Evolutionary conservation across 2,888 invertebrate genomes (phyloP), one percentile per base, ranked within the genome.

Genomic region (Orthosia incerta): DNA sequence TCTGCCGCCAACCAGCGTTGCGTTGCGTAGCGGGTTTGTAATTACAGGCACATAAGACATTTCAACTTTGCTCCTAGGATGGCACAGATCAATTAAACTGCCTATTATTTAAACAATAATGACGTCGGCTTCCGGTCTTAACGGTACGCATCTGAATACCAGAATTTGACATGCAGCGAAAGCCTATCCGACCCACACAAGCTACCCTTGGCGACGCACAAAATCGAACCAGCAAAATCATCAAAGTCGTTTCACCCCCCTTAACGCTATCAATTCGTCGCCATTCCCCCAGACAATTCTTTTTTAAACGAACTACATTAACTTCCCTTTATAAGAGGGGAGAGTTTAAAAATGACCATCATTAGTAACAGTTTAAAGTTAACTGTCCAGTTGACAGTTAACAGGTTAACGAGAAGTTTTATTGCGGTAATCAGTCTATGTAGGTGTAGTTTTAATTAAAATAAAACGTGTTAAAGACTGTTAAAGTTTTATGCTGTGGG

Each of bases 301-400:
- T 61, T 74, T 76, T 80, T 68, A 76, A 79, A 48, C 61, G 76
- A 64, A 56, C 65, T 20, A 63, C 74, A 75, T 83, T 72, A 71
- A 76, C 73, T 72, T 23, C 46, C 59, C 64, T 59, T 73, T 76
- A 69, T 73, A 79, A 46, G 46, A 57, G 71, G 71, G 53, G 62
- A 51, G 62, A 62, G 64, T 71, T 61, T 68, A 81, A 76, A 83
- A 83, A 79, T 72, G 71, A 68, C 26, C 39, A n/a, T 71, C 74
- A 84, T 84, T 82, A 79, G 82, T 79, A 76, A 71, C 74, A 71
- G 71, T 74, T 82, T 70, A 79, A 67, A 63, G 18, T 82, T 76
- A 76, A 82, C 72, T 71, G 63, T 23, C 23, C 72, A 80, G 74
- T 79, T 80, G 69, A 69, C 76, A 80, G 68, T 79, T 80, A 69